A percentile compares a stretch with the other conserved stretches of the same genome.
Evolutionary conservation across 2,888 invertebrate genomes (phyloP).

Genomic region (Noctua pronuba): DNA sequence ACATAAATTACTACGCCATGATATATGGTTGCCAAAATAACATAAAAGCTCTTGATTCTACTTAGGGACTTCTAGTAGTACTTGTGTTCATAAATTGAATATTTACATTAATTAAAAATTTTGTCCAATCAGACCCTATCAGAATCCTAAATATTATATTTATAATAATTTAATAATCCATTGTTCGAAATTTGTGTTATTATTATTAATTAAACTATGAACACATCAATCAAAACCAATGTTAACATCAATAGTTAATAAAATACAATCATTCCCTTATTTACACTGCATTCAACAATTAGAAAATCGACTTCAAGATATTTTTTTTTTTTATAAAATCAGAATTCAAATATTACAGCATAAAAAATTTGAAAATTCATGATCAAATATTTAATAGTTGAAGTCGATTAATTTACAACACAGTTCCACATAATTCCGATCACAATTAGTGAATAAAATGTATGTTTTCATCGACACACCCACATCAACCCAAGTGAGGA

Average conservation of each 20-base stretch:
- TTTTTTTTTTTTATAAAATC: background rate
- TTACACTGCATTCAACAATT: constrained; percentile 58
- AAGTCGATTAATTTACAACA: constrained; percentile 59
- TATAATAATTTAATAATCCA: constrained; percentile 48
- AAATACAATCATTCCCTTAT: constrained; percentile 52
- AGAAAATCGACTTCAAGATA: constrained; percentile 67
- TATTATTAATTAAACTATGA: constrained; percentile 43
- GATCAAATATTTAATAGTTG: constrained; percentile 32
- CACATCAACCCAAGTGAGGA: constrained; percentile 56
- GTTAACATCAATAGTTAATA: constrained; percentile 48
- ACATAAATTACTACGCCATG: constrained; percentile 67
- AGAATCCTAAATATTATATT: constrained; percentile 13
- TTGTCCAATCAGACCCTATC: constrained; percentile 24
- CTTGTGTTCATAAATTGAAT: constrained; percentile 26
- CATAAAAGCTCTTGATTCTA: constrained; percentile 58
- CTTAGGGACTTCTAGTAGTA: constrained; percentile 33
- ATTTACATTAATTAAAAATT: constrained; percentile 22
- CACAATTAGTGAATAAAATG: constrained; percentile 33
- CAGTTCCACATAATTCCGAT: constrained; percentile 38
- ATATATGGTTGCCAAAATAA: constrained; percentile 75
- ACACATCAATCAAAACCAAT: constrained; percentile 55
- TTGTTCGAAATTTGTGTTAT: constrained; percentile 51
- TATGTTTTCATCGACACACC: constrained; percentile 52
- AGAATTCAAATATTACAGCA: background rate
- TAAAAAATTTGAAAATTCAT: background rate